phyloP scores from a whole-genome alignment of 2,888 invertebrate species.

The Drosophila conformis region DNA sequence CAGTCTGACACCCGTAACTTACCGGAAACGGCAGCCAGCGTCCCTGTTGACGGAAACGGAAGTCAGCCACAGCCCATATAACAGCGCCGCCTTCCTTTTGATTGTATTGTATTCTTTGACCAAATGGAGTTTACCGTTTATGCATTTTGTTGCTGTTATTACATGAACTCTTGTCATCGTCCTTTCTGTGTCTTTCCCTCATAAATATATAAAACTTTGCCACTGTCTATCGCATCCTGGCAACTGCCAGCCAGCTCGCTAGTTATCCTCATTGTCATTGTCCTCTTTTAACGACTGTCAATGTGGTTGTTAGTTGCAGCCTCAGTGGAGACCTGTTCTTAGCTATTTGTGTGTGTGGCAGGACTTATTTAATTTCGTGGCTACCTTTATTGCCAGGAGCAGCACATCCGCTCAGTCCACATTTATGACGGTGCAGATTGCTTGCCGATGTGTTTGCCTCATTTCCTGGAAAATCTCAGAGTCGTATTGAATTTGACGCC shows the following conservation, averaged over 20 bases:
- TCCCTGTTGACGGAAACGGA: slow-evolving; percentile 67
- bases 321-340: neutral
- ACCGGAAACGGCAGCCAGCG: slow-evolving; percentile 55
- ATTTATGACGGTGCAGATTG: slow-evolving; percentile 29
- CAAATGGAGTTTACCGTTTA: slow-evolving; percentile 38
- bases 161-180: slow-evolving; percentile 15
- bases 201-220: slow-evolving; percentile 53
- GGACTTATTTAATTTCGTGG: slow-evolving; percentile 47
- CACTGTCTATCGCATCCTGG: slow-evolving; percentile 30
- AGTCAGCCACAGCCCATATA: slow-evolving; percentile 38
- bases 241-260: slow-evolving; percentile 8
- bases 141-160: slow-evolving; percentile 21
- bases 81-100: slow-evolving; percentile 12
- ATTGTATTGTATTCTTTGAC: slow-evolving; percentile 19
- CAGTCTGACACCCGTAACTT: slow-evolving; percentile 1
- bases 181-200: slow-evolving; percentile 13
- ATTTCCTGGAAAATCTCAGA: slow-evolving; percentile 8
- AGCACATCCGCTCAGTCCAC: slow-evolving; percentile 3
- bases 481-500: slow-evolving; percentile 22
- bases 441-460: slow-evolving; percentile 14
- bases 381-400: slow-evolving; percentile 29
- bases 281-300: slow-evolving; percentile 48
- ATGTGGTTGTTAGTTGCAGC: slow-evolving; percentile 45
- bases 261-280: slow-evolving; percentile 27
- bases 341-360: neutral